Percentiles rank a stretch among this genome's conserved stretches.
Evolutionary conservation across 23 tunicate genomes (phyloP).

Genomic region (Phallusia fumigata): DNA sequence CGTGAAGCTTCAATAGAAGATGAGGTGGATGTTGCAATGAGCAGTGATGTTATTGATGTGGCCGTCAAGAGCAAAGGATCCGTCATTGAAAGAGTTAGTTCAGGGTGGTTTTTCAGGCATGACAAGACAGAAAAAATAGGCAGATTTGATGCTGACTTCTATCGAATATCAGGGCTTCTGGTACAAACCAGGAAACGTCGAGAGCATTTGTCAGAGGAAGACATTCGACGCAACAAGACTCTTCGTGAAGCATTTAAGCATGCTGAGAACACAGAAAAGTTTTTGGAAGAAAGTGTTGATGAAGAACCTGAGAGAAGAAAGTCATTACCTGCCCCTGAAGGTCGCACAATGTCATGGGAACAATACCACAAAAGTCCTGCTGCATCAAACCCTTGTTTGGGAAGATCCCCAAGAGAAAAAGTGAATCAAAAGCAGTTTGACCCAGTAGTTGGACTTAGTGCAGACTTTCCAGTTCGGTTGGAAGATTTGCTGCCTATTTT

Average conservation of each 20-base stretch:
- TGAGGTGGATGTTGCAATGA: slow-evolving; percentile 69
- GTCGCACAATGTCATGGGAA: slow-evolving; percentile 39
- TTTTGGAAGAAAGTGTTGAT: slow-evolving; percentile 34
- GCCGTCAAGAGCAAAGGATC: slow-evolving; percentile 52
- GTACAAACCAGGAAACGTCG: slow-evolving; percentile 65
- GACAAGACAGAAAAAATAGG: slow-evolving; percentile 71
- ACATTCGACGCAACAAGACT: slow-evolving; percentile 59
- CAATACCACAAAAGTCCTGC: slow-evolving; percentile 28
- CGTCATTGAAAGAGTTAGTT: slow-evolving; percentile 34
- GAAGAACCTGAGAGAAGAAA: slow-evolving; percentile 32
- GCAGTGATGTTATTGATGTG: slow-evolving; percentile 77
- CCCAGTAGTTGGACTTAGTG: slow-evolving; percentile 61
- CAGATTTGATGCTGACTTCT: slow-evolving; percentile 72
- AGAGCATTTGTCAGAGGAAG: slow-evolving; percentile 84
- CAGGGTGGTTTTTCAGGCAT: slow-evolving; percentile 81
- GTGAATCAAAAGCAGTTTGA: slow-evolving; percentile 57
- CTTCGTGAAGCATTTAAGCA: slow-evolving; percentile 59
- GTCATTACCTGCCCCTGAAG: slow-evolving; percentile 68
- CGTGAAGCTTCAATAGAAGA: slow-evolving; percentile 76
- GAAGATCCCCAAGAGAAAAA: slow-evolving; percentile 53
- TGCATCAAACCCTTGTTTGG: slow-evolving; percentile 33
- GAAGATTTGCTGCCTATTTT: slow-evolving; percentile 74
- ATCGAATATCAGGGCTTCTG: slow-evolving; percentile 39
- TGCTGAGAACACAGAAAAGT: slow-evolving; percentile 60
- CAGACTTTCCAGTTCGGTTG: slow-evolving; percentile 72